These are phyloP conservation scores for Psittacula derbiana DNA, from an alignment of 2,797 vertebrate genomes.

Conservation along the genomic window DNA sequence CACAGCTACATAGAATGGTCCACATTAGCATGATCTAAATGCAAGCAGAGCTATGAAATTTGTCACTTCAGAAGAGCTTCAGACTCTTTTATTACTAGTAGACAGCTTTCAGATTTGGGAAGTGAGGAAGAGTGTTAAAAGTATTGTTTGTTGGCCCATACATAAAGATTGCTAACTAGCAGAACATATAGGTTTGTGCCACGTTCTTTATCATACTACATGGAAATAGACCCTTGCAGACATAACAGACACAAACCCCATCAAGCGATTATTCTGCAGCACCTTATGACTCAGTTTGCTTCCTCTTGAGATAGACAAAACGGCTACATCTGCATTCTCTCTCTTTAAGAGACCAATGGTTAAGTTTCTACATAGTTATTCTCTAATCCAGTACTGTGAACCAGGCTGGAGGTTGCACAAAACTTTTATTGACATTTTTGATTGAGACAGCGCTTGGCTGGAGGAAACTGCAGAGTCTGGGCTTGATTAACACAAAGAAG, in stretches of 20 bases:
- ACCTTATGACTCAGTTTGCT: background rate
- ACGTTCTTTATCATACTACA: background rate
- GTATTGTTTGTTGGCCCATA: background rate
- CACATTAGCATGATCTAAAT: background rate
- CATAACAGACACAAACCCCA: background rate
- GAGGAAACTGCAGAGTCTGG: background rate
- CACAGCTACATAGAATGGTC: background rate
- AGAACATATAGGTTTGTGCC: background rate
- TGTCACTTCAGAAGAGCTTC: background rate
- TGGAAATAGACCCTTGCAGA: background rate
- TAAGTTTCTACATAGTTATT: background rate
- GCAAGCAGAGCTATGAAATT: background rate
- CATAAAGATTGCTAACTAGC: background rate
- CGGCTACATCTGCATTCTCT: background rate
- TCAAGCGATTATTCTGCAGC: background rate
- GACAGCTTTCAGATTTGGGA: background rate
- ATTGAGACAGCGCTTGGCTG: background rate
- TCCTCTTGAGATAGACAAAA: background rate
- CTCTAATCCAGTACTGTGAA: background rate
- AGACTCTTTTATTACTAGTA: background rate
- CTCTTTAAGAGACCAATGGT: background rate
- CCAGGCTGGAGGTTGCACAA: background rate
- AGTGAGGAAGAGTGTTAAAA: background rate
- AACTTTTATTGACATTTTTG: background rate
- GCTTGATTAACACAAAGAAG: background rate